These are phyloP conservation scores for Brachyhypopomus gauderio DNA, from an alignment of 2,113 vertebrate genomes.

Conservation along the genomic window DNA sequence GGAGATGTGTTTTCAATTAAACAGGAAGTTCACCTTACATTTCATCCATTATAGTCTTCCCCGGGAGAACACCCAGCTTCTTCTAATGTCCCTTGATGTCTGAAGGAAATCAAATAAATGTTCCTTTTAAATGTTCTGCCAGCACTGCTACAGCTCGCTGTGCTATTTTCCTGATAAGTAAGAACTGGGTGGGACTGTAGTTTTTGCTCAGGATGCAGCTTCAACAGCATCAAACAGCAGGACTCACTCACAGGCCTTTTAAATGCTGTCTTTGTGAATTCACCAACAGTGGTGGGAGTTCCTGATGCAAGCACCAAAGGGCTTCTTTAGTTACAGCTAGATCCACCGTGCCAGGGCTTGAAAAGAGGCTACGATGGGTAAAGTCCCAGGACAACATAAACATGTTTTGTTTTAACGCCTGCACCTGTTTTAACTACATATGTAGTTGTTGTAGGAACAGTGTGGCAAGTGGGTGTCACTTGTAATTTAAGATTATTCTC, in stretches of 20 bases:
- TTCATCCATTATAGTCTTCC: conserved; percentile 45
- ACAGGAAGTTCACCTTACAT: conserved; percentile 40
- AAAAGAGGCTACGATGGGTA: too few relatives aligned
- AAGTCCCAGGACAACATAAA: too few relatives aligned
- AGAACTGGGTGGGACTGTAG: conserved; percentile 5
- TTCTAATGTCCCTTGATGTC: not conserved
- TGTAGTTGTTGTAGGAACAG: too few relatives aligned
- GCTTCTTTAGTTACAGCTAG: too few relatives aligned
- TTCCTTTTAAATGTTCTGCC: conserved; percentile 33
- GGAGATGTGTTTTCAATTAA: conserved; percentile 64
- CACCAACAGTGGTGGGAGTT: conserved; percentile 56
- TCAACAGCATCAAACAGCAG: not conserved
- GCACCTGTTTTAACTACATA: too few relatives aligned
- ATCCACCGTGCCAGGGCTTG: too few relatives aligned
- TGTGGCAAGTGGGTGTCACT: too few relatives aligned
- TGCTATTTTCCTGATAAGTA: conserved; percentile 38
- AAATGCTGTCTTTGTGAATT: conserved; percentile 51
- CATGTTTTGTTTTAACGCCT: too few relatives aligned
- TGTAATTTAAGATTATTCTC: too few relatives aligned
- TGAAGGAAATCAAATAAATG: conserved; percentile 41
- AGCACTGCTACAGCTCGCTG: conserved; percentile 15
- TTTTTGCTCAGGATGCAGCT: conserved; percentile 21
- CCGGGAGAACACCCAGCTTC: conserved; percentile 3
- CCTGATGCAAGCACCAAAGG: conserved; percentile 1
- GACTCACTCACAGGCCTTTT: conserved; percentile 35